Evolutionary conservation across 2,113 vertebrate species (phyloP).

Genomic region (Microcebus murinus): DNA sequence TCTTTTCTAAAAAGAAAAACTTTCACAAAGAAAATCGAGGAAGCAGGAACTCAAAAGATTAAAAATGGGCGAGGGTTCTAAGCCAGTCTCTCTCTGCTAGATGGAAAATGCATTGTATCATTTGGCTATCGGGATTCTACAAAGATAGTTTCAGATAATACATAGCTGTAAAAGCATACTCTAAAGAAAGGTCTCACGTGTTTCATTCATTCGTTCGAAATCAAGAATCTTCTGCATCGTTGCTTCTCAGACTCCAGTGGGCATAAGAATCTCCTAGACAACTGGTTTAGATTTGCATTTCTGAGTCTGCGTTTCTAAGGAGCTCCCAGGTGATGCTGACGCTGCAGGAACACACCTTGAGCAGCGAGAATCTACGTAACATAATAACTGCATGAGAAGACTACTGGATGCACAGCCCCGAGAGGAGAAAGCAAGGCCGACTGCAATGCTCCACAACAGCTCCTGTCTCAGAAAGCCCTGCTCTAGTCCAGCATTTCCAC

Average conservation of each 20-base stretch:
- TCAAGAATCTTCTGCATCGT: background rate
- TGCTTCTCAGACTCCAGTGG: background rate
- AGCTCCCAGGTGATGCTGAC: background rate
- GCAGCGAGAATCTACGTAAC: background rate
- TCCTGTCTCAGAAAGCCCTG: background rate
- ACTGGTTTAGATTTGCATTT: background rate
- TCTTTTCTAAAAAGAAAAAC: conserved; percentile 12
- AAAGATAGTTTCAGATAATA: background rate
- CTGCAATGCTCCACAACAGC: background rate
- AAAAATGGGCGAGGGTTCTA: background rate
- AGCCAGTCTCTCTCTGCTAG: background rate
- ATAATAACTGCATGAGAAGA: background rate
- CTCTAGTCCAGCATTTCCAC: background rate
- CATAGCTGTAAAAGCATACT: background rate
- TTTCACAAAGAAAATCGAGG: background rate
- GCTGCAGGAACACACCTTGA: background rate
- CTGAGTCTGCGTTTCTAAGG: background rate
- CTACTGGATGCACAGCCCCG: too few species aligned
- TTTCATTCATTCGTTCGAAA: conserved; percentile 20
- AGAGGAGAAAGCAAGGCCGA: background rate
- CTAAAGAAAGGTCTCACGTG: background rate
- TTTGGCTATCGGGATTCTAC: background rate
- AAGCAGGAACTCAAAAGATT: background rate
- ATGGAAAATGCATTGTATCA: background rate
- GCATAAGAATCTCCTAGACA: background rate